These are phyloP conservation scores for Drosophila arawakana DNA, from an alignment of 1,140 invertebrate genomes.

Conservation along the genomic window DNA sequence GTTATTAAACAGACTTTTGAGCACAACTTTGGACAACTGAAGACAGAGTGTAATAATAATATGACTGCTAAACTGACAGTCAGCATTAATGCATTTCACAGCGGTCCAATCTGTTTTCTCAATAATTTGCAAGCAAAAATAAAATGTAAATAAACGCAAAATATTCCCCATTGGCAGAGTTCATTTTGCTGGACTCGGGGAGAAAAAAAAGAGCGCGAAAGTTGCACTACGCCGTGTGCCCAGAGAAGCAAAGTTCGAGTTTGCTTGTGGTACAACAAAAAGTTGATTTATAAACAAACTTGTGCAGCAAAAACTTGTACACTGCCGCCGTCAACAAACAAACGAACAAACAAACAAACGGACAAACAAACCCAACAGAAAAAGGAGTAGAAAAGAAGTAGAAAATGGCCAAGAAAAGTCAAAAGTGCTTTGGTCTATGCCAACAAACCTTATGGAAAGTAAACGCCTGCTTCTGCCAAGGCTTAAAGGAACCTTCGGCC, in stretches of 20 bases:
- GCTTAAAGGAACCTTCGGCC: neutral
- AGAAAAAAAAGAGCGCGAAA: slow-evolving; percentile 40
- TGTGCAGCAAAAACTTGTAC: slow-evolving; percentile 66
- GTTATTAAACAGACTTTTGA: neutral
- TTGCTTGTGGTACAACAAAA: slow-evolving; percentile 39
- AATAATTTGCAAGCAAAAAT: slow-evolving; percentile 65
- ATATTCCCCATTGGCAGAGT: slow-evolving; percentile 40
- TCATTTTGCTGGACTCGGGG: slow-evolving; percentile 44
- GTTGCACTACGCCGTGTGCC: slow-evolving; percentile 12
- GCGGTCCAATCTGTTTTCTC: slow-evolving; percentile 66
- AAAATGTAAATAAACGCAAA: slow-evolving; percentile 60
- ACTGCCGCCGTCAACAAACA: slow-evolving; percentile 68
- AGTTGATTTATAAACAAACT: slow-evolving; percentile 81
- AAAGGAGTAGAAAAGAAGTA: no score
- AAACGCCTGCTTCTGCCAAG: slow-evolving; percentile 20
- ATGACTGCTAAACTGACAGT: neutral
- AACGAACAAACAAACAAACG: slow-evolving; percentile 11
- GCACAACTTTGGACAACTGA: neutral
- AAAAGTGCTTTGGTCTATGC: slow-evolving; percentile 44
- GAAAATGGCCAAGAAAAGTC: slow-evolving; percentile 67
- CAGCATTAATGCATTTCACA: slow-evolving; percentile 1
- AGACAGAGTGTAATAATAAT: neutral
- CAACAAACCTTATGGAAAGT: slow-evolving; percentile 30
- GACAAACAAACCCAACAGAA: neutral
- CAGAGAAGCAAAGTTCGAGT: slow-evolving; percentile 23